Percentiles rank a stretch among this genome's conserved stretches.
Conservation (phyloP, 1,140 invertebrate genomes). For the Mamestra configurata region DNA sequence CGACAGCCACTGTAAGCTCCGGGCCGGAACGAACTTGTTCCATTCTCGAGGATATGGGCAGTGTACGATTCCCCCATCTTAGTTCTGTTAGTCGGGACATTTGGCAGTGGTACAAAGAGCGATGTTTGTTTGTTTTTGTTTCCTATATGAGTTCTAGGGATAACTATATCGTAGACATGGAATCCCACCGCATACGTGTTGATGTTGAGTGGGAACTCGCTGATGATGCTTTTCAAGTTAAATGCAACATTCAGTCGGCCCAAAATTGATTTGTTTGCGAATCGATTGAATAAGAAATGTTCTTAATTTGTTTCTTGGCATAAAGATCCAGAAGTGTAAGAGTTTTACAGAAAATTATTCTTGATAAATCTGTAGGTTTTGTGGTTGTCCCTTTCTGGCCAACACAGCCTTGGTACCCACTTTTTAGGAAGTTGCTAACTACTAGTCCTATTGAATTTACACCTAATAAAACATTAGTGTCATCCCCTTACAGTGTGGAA, state of each 20-base stretch:
- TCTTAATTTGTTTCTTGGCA: conserved; percentile 56
- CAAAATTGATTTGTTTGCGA: conserved; percentile 57
- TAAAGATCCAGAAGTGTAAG: conserved; percentile 55
- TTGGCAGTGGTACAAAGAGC: no score
- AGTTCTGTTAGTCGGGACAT: no score
- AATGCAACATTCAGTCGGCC: conserved; percentile 38
- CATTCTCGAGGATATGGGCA: no score
- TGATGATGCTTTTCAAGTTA: conserved; percentile 42
- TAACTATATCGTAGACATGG: conserved; percentile 55
- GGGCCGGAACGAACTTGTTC: no score
- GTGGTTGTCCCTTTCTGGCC: conserved; percentile 49
- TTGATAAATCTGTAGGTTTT: conserved; percentile 49
- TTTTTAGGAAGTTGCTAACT: conserved; percentile 24
- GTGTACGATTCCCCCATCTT: no score
- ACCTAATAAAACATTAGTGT: not conserved
- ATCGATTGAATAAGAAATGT: conserved; percentile 57
- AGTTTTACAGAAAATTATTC: conserved; percentile 52
- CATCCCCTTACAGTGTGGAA: conserved; percentile 41
- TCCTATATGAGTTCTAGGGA: conserved; percentile 53
- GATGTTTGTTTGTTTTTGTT: no score
- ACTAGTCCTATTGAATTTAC: not conserved
- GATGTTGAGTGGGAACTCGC: conserved; percentile 57
- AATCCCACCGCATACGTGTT: conserved; percentile 51
- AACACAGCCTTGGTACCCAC: conserved; percentile 50
- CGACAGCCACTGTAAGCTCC: no score